Base-by-base conservation (phyloP, 2,888 invertebrate species). In the Lasioglossum malachurum region DNA sequence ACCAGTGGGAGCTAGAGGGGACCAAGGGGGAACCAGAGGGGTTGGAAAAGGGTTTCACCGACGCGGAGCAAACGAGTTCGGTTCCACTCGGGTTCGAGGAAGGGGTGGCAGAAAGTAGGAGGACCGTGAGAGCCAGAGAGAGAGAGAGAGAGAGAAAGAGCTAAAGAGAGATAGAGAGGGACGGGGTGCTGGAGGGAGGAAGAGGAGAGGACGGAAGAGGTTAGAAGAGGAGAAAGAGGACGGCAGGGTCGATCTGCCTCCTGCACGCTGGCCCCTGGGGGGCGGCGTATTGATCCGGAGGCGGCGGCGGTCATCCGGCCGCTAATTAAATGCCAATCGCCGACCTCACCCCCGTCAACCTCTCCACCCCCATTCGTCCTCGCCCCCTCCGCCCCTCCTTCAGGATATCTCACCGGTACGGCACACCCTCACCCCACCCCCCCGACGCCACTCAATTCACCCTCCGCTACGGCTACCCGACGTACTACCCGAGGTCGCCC, bases 301-400 rank as follows among this genome's bases (percentile, higher is more conserved):
- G 95, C 94, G 95, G 95, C 93, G 92, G 94, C 94, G 95, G 95
- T 95, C 95, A 95, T 95, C 95, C 95, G 93, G 94, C 94, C 95
- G 95, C 95, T 95, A 95, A 95, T 95, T 95, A 95, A 95, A 95
- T 95, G 95, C 95, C 95, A 95, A 95, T 95, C 95, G 95, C 94
- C 94, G 91, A 93, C 93, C 95, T 94, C 93, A 93, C 92, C 91
- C 90, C 88, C 87, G 91, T 88, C 92, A 81, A 88, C 87, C 77
- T 82, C 90, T 87, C 89, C 89, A 83, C 87, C 86, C 84, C 81
- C 87, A 44, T 38, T 87, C 82, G 79, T 76, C 86, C 80, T 31
- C 84, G 86, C 85, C 10, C 31, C 38, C 60, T 41, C 31, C 74
- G 46, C 57, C 75, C 60, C 80, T 76, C 87, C 79, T 86, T 83